Evolutionary conservation across 2,888 invertebrate species (phyloP).

Genomic region (Parnassius mnemosyne): DNA sequence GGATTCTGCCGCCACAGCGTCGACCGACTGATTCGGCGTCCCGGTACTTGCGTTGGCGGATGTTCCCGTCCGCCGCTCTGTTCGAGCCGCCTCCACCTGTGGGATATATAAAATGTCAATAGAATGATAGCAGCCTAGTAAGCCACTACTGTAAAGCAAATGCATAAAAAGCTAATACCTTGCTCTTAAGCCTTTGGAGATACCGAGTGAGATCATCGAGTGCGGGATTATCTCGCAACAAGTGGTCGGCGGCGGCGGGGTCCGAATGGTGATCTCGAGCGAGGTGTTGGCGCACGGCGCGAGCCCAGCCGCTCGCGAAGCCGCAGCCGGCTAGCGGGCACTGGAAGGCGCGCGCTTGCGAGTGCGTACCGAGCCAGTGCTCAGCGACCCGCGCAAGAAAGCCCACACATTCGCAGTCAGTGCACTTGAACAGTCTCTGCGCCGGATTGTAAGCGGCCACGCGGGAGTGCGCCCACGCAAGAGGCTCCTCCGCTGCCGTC

Average conservation of each 20-base stretch:
- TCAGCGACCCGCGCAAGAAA: slow-evolving; percentile 87
- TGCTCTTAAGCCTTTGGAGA: slow-evolving; percentile 84
- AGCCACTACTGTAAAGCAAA: neutral
- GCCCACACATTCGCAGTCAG: slow-evolving; percentile 88
- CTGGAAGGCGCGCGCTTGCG: slow-evolving; percentile 85
- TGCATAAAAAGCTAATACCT: slow-evolving; percentile 57
- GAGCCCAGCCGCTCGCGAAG: slow-evolving; percentile 88
- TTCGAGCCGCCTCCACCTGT: slow-evolving; percentile 67
- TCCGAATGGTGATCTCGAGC: slow-evolving; percentile 86
- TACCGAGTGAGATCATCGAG: slow-evolving; percentile 87
- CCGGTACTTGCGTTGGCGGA: slow-evolving; percentile 31
- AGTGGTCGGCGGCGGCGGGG: slow-evolving; percentile 81
- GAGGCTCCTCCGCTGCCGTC: slow-evolving; percentile 85
- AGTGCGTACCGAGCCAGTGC: slow-evolving; percentile 87
- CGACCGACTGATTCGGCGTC: slow-evolving; percentile 27
- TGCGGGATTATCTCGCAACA: slow-evolving; percentile 86
- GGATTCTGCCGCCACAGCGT: slow-evolving; percentile 28
- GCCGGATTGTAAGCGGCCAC: slow-evolving; percentile 89
- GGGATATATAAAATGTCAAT: neutral
- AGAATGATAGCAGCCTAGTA: neutral
- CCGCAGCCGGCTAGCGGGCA: slow-evolving; percentile 85
- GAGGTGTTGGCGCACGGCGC: slow-evolving; percentile 86
- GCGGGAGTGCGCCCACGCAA: slow-evolving; percentile 89
- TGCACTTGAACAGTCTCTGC: slow-evolving; percentile 87
- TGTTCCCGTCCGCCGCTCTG: slow-evolving; percentile 45